Evolutionary conservation across 1,140 invertebrate genomes (phyloP).

Genomic region (Plectrocnemia conspersa): DNA sequence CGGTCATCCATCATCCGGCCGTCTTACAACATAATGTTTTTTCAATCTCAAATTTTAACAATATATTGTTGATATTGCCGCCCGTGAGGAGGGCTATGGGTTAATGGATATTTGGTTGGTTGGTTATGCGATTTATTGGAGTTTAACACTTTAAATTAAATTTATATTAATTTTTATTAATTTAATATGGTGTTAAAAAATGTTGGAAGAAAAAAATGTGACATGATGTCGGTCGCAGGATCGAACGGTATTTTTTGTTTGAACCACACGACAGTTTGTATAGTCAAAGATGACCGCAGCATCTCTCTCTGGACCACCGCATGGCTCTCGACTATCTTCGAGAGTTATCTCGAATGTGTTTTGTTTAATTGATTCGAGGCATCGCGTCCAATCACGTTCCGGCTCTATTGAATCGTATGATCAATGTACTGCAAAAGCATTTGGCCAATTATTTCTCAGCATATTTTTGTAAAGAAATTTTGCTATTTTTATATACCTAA

Average conservation of each 20-base stretch:
- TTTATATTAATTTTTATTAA: background rate
- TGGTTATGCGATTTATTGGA: no score
- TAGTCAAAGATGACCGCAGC: constrained; percentile 3
- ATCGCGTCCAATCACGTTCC: constrained; percentile 23
- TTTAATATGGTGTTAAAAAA: background rate
- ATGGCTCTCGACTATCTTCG: constrained; percentile 15
- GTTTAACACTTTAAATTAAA: background rate
- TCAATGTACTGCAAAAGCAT: background rate
- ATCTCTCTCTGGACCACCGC: constrained; percentile 22
- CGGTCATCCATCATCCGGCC: constrained; percentile 23
- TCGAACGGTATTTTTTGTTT: no score
- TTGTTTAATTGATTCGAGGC: constrained; percentile 31
- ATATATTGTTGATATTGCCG: constrained; percentile 24
- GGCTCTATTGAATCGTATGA: background rate
- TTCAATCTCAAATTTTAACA: constrained; percentile 22
- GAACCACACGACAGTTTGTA: background rate
- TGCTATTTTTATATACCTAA: background rate
- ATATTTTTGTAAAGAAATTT: background rate
- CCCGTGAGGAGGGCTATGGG: no score
- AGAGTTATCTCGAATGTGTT: constrained; percentile 26
- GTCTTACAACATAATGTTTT: constrained; percentile 25
- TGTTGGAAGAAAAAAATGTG: background rate
- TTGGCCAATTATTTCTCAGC: background rate
- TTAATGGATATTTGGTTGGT: no score
- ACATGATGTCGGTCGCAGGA: no score